Base-by-base conservation (phyloP, 2,797 vertebrate genomes). In the Heteromormyrus szaboi region DNA sequence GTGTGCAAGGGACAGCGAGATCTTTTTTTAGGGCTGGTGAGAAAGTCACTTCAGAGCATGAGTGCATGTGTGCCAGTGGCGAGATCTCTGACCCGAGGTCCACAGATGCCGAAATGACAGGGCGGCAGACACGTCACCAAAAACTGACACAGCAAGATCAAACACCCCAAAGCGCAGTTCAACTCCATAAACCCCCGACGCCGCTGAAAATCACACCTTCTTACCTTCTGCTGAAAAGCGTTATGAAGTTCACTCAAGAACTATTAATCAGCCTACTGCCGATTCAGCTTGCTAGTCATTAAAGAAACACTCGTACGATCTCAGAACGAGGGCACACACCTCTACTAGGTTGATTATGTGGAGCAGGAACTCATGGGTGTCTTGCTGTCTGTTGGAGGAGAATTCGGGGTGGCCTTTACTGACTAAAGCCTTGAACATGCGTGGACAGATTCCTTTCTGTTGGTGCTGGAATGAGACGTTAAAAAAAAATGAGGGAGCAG, bases 311-410 rank as follows among this genome's bases (percentile, higher is more conserved):
- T n/a, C 1, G 1, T 5, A 0, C n/a, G 0, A 14, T 81, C 6
- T 17, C 12, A 37, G 54, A 9, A 14, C 29, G 8, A 14, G 2
- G 29, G 5, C 7, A 91, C 96, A 95, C 91, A 99, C 98, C 96
- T 99, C 98, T 87, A 98, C 97, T 44, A 97, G 94, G 93, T 97
- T 98, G 92, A 99, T 96, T 76, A 99, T 91, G 91, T 99, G 97
- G 90, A 97, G 89, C 89, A 99, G 95, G 93, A 99, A 98, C 90
- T 99, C 98, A 0, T 98, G 97, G 25, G 97, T 97, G 0, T 99
- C 99, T 91, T 99, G 99, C 91, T 99, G 99, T 92, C 99, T 96
- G 29, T 95, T 98, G n/a, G 98, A 99, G 51, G 97, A 98, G 93
- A 99, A 99, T 93, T 99, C 99, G 0, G 97, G 96, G 90, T 99